These are phyloP conservation scores for Pachypanchax playfairii DNA, from an alignment of 2,113 vertebrate genomes.

Conservation along the genomic window DNA sequence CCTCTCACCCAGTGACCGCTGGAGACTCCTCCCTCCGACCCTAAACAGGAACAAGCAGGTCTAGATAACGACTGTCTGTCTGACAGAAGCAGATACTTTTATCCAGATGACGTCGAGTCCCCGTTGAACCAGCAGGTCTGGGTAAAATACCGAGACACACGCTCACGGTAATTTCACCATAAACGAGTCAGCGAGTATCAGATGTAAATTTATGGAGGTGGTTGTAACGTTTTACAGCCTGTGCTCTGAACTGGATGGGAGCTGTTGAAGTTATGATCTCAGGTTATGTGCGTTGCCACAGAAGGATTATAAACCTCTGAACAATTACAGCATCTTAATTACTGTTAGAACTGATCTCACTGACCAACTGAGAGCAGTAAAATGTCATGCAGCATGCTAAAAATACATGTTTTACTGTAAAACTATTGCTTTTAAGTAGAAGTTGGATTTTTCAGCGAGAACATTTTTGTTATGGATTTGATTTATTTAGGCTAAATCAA, in stretches of 20 bases:
- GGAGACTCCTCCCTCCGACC: no score
- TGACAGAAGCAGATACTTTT: no score
- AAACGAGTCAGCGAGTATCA: constrained; percentile 33
- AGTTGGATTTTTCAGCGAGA: no score
- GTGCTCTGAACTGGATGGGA: constrained; percentile 36
- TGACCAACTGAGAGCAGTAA: constrained; percentile 21
- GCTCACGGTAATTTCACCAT: constrained; percentile 40
- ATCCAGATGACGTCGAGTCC: neutral
- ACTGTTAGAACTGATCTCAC: constrained; percentile 36
- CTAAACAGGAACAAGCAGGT: no score
- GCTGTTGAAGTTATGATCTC: constrained; percentile 45
- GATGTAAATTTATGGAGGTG: constrained; percentile 57
- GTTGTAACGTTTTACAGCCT: constrained; percentile 60
- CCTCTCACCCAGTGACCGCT: no score
- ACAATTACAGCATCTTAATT: constrained; percentile 49
- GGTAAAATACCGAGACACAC: constrained; percentile 32
- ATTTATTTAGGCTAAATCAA: no score
- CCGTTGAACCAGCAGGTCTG: constrained; percentile 14
- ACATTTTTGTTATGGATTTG: no score
- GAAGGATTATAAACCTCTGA: constrained; percentile 35
- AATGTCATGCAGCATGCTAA: constrained; percentile 23
- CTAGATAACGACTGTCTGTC: no score
- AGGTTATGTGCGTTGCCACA: constrained; percentile 27
- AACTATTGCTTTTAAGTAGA: neutral
- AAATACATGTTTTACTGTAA: neutral